phyloP scores from a whole-genome alignment of 30 jellyfish, hydroid and myxozoan genomes.

The Hydractinia echinata region DNA sequence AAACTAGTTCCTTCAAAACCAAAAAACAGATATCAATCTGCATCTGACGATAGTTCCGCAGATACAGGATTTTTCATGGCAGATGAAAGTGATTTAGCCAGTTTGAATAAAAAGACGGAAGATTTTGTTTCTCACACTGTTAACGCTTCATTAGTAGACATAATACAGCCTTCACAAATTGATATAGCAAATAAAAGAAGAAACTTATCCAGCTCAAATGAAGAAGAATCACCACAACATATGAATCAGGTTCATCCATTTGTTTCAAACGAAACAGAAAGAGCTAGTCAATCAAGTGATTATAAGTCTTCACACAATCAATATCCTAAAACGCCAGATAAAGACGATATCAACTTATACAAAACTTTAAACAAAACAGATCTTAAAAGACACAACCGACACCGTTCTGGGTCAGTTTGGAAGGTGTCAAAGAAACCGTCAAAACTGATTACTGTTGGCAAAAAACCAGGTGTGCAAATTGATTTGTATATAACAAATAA shows the following conservation, averaged over 20 bases:
- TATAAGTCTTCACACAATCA: background rate
- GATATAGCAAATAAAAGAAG: background rate
- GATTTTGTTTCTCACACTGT: conserved; percentile 25
- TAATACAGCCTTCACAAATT: conserved; percentile 2
- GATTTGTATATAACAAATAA: conserved; percentile 32
- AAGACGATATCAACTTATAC: background rate
- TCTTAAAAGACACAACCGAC: background rate
- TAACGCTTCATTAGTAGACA: conserved; percentile 23
- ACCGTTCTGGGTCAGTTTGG: conserved; percentile 18
- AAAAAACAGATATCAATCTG: background rate
- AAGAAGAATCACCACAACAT: background rate
- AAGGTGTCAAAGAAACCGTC: conserved; percentile 4
- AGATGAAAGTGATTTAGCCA: conserved; percentile 25
- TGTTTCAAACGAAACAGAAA: background rate
- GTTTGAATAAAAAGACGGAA: conserved; percentile 18
- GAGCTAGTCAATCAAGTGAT: background rate
- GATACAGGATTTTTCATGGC: conserved; percentile 37
- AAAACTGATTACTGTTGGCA: background rate
- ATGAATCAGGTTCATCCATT: background rate
- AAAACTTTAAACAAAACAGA: conserved; percentile 10
- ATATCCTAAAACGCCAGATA: background rate
- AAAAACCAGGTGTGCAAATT: conserved; percentile 33
- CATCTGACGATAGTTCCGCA: background rate
- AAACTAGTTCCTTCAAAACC: background rate
- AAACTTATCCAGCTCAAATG: background rate